A percentile compares a stretch with the other conserved stretches of the same genome.
Conservation (phyloP, 2,113 vertebrate species). For the Forbesichthys agassizii region DNA sequence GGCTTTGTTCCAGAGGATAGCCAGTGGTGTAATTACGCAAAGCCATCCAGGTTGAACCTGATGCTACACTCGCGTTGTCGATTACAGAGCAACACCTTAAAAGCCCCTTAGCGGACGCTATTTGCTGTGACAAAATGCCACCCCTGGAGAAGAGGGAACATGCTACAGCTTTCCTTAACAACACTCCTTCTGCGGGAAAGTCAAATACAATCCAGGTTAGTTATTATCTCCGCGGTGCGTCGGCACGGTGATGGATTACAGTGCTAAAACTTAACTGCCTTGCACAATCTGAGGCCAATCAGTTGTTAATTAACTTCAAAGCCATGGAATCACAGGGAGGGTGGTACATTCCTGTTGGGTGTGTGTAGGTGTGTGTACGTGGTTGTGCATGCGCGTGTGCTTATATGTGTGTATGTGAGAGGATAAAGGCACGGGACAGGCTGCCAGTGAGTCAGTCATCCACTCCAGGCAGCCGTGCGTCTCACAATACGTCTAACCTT, state of each 20-base stretch:
- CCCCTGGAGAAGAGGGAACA: background rate
- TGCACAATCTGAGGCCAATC: background rate
- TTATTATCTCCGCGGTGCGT: background rate
- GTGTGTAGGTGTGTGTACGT: background rate
- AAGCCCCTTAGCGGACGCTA: conserved; percentile 18
- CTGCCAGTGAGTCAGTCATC: conserved; percentile 17
- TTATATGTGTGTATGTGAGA: background rate
- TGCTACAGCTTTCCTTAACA: background rate
- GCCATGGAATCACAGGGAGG: conserved; percentile 2
- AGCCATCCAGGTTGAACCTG: conserved; percentile 19
- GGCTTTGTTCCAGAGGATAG: conserved; percentile 16
- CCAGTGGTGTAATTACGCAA: conserved; percentile 42
- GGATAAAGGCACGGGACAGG: background rate
- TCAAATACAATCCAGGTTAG: background rate
- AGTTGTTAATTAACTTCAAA: conserved; percentile 36
- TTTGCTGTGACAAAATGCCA: conserved; percentile 32
- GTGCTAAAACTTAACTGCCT: conserved; percentile 30
- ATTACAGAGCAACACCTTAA: conserved; percentile 29
- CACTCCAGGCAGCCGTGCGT: conserved; percentile 6
- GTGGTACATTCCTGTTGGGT: background rate
- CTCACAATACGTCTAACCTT: conserved; percentile 66
- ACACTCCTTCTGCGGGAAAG: background rate
- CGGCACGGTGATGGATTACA: background rate
- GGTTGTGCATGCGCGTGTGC: background rate
- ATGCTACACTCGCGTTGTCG: conserved; percentile 30